phyloP scores from a whole-genome alignment of 1,140 invertebrate genomes.

The Rhagoletis pomonella region DNA sequence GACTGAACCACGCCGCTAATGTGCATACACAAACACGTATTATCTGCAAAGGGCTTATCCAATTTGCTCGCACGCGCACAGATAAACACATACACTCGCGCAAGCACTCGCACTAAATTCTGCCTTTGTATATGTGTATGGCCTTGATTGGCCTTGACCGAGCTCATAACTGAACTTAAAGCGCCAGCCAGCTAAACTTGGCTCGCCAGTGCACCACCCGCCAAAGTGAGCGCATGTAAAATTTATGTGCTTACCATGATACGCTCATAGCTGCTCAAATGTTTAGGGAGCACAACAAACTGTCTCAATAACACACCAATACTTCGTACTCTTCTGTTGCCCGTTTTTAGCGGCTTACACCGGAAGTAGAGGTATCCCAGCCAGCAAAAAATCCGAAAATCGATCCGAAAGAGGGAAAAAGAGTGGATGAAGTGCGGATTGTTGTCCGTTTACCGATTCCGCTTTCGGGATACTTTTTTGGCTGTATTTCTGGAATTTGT shows the following conservation, averaged over 20 bases:
- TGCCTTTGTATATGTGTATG: slow-evolving; percentile 38
- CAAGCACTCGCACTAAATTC: no score
- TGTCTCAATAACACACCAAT: neutral
- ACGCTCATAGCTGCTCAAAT: neutral
- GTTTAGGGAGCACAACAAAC: neutral
- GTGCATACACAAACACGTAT: neutral
- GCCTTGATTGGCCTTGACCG: slow-evolving; percentile 58
- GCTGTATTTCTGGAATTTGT: no score
- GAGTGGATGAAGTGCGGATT: no score
- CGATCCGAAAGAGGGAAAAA: no score
- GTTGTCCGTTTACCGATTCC: no score
- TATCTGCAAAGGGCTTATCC: neutral
- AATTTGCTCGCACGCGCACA: neutral
- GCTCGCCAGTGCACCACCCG: neutral
- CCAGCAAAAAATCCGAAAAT: neutral
- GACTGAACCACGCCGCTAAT: neutral
- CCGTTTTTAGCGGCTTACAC: neutral
- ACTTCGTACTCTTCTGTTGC: neutral
- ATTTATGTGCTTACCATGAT: neutral
- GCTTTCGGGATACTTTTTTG: no score
- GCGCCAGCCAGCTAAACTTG: neutral
- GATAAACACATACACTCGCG: neutral
- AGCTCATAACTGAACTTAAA: slow-evolving; percentile 47
- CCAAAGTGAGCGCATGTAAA: neutral
- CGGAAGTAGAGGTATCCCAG: neutral